Base-by-base conservation (phyloP, 1,140 invertebrate genomes). In the Chelonus insularis region DNA sequence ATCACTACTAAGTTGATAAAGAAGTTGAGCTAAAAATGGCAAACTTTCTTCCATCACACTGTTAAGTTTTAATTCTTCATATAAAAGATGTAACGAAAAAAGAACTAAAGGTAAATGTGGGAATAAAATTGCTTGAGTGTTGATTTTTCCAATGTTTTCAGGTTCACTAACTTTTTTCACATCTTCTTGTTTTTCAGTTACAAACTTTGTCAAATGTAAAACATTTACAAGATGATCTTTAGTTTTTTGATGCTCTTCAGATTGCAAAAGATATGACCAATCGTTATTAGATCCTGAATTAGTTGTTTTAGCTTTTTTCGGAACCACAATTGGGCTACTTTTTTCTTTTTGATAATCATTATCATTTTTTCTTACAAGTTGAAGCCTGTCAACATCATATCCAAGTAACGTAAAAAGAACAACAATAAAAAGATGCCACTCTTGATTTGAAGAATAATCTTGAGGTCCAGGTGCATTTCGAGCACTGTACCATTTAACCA, bases 21-120 rank as follows among this genome's bases (percentile, higher is more conserved):
- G 77, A 37, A 96, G 85, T 45, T 85, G 80, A 0, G 87, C 91
- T 16, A 97, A 70, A 0, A 88, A 81, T 43, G 85, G 83, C 51
- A 93, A 77, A 64, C 89, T 86, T 57, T 89, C 86, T 16, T 84
- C 85, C 62, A 91, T 82, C 1, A 92, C 79, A 1, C 85, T 83
- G 71, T 93, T 91, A 32, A 96, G 74, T 77, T 96, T 96, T 1
- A 95, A 83, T 72, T 97, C 94, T 84, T 97, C 95, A 76, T 96
- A 97, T 0, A 95, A 80, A 8, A 97, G 80, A 82, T 97, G 95
- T 32, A 97, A 81, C 0, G 90, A 85, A 76, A 89, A 94, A 39
- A 95, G 82, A 21, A 96, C 84, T 23, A 89, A 77, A 11, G 91
- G 84, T 7, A 93, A 85, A 69, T 91, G 87, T 0, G 86, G 84